These are phyloP conservation scores for Whitmania pigra DNA, from an alignment of 1,140 invertebrate genomes.

Conservation along the genomic window DNA sequence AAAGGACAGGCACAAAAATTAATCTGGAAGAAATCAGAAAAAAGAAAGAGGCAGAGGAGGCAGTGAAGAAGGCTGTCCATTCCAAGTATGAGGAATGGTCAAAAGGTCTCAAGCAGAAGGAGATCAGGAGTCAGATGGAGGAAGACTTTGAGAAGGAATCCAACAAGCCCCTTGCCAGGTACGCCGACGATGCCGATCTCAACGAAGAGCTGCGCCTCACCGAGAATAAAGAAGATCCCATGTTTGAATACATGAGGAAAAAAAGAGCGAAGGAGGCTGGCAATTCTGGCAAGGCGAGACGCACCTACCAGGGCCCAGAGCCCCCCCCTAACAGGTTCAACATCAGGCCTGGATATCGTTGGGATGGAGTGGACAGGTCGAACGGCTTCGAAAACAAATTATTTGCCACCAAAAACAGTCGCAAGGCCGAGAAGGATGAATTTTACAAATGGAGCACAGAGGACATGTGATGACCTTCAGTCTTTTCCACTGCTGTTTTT, in stretches of 20 bases:
- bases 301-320: slow-evolving; percentile 60
- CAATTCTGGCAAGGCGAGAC: slow-evolving; percentile 36
- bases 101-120: slow-evolving; percentile 62
- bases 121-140: slow-evolving; percentile 53
- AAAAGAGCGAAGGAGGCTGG: slow-evolving; percentile 53
- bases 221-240: slow-evolving; percentile 77
- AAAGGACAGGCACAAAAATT: slow-evolving; percentile 51
- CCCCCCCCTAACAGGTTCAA: slow-evolving; percentile 77
- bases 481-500: no score
- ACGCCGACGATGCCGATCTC: slow-evolving; percentile 73
- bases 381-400: slow-evolving; percentile 89
- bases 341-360: slow-evolving; percentile 80
- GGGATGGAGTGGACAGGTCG: slow-evolving; percentile 95
- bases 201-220: slow-evolving; percentile 60
- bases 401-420: slow-evolving; percentile 64
- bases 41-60: slow-evolving; percentile 48
- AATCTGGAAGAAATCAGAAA: slow-evolving; percentile 48
- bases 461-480: slow-evolving; percentile 58
- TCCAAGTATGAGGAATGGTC: slow-evolving; percentile 75
- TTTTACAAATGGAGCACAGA: slow-evolving; percentile 87
- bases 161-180: slow-evolving; percentile 75
- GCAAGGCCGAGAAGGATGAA: slow-evolving; percentile 64
- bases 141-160: slow-evolving; percentile 64
- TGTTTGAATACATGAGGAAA: slow-evolving; percentile 71
- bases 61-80: slow-evolving; percentile 53